A percentile compares a stretch with the other conserved stretches of the same genome.
Conservation (phyloP, 2,113 vertebrate genomes). For the Hippolais icterina region DNA sequence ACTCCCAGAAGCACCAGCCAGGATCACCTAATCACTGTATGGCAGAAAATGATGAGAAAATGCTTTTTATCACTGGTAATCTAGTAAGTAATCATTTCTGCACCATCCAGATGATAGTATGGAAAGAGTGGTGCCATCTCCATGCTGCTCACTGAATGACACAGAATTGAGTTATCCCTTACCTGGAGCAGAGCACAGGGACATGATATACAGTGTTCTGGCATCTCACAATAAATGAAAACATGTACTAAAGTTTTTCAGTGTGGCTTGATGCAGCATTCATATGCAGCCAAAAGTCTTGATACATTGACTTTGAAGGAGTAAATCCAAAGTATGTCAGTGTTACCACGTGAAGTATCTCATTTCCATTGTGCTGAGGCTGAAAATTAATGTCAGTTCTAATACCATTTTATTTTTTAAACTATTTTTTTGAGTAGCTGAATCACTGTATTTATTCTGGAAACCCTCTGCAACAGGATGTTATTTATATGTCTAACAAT, state of each 20-base stretch:
- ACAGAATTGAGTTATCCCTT: not conserved
- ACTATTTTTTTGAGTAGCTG: not conserved
- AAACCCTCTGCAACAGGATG: not conserved
- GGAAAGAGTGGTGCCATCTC: not conserved
- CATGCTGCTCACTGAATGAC: not conserved
- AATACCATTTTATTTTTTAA: not conserved
- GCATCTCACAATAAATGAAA: not conserved
- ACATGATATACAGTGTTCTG: not conserved
- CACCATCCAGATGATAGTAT: not conserved
- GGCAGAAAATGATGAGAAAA: not conserved
- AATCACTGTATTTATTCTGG: not conserved
- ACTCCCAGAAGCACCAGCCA: not conserved
- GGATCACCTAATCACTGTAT: not conserved
- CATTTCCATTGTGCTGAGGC: not conserved
- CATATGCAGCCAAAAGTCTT: not conserved
- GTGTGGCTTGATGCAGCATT: not conserved
- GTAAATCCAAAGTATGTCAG: not conserved
- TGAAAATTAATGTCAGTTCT: not conserved
- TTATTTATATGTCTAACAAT: not conserved
- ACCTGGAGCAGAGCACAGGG: not conserved
- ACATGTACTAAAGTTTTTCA: not conserved
- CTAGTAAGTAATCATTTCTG: not conserved
- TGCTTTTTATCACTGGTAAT: not conserved
- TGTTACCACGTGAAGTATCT: not conserved
- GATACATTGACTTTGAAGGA: not conserved